phyloP scores from a whole-genome alignment of 2,113 vertebrate genomes.

The Psilopogon haemacephalus region DNA sequence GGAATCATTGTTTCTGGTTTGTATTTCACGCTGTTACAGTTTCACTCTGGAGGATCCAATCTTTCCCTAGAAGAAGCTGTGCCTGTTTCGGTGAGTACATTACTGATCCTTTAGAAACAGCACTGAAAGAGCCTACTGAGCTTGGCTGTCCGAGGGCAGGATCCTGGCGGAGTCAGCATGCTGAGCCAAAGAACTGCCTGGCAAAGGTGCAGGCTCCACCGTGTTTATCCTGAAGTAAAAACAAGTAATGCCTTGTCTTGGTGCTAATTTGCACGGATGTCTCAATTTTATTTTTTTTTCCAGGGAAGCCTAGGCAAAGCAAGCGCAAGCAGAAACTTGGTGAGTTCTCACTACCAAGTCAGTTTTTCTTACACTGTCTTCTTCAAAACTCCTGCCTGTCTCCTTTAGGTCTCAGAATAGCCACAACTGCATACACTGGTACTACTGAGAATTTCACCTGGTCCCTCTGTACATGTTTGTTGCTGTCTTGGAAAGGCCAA shows the following conservation, averaged over 20 bases:
- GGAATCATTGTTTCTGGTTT: not conserved
- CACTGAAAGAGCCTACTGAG: conserved; percentile 12
- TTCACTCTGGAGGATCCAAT: not conserved
- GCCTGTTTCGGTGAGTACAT: not conserved
- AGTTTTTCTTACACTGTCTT: not conserved
- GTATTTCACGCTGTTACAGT: not conserved
- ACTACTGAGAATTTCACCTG: not conserved
- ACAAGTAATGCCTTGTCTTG: conserved; percentile 19
- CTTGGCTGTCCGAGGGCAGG: not conserved
- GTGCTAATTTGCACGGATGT: not conserved
- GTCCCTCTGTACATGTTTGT: not conserved
- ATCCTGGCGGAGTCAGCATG: not conserved
- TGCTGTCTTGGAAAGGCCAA: not conserved
- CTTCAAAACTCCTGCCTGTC: not conserved
- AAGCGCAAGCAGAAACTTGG: not conserved
- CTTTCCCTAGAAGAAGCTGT: not conserved
- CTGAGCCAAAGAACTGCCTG: not conserved
- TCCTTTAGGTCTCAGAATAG: not conserved
- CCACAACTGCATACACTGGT: not conserved
- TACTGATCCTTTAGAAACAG: not conserved
- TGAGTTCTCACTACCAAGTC: not conserved
- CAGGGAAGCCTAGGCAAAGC: not conserved
- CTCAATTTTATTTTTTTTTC: not conserved
- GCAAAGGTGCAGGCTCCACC: not conserved
- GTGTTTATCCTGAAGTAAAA: not conserved